Percentiles rank a stretch among this genome's conserved stretches.
phyloP scores from a whole-genome alignment of 1,140 invertebrate species.

The Dolichoris vasculosae region DNA sequence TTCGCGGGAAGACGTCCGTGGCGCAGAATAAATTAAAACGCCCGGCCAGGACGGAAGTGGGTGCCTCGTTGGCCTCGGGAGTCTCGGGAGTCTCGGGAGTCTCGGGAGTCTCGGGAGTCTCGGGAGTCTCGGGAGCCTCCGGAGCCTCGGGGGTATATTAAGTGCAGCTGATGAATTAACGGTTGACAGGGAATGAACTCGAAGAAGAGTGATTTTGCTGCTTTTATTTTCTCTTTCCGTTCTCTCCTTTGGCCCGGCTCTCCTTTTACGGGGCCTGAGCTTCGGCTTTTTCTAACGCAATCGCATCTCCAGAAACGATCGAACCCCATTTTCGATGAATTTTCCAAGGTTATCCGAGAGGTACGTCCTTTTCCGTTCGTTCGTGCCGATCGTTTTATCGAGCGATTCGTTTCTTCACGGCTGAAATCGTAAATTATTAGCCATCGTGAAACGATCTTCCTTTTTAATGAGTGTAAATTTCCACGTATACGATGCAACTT shows the following conservation, averaged over 20 bases:
- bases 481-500: not conserved
- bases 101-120: no score
- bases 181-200: not conserved
- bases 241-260: not conserved
- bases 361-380: not conserved
- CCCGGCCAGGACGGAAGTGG: not conserved
- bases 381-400: not conserved
- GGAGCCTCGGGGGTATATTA: not conserved
- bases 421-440: not conserved
- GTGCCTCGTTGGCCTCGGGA: no score
- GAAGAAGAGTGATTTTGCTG: not conserved
- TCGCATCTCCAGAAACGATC: not conserved
- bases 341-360: not conserved
- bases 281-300: not conserved
- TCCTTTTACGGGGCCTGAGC: not conserved
- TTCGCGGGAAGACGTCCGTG: not conserved
- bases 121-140: no score
- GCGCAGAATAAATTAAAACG: constrained; percentile 28
- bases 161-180: constrained; percentile 37
- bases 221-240: not conserved
- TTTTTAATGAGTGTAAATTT: not conserved
- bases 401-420: not conserved
- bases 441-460: not conserved
- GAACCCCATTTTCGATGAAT: not conserved
- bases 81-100: no score